Evolutionary conservation across 2,888 invertebrate species (phyloP).

Genomic region (Gordius sp.): DNA sequence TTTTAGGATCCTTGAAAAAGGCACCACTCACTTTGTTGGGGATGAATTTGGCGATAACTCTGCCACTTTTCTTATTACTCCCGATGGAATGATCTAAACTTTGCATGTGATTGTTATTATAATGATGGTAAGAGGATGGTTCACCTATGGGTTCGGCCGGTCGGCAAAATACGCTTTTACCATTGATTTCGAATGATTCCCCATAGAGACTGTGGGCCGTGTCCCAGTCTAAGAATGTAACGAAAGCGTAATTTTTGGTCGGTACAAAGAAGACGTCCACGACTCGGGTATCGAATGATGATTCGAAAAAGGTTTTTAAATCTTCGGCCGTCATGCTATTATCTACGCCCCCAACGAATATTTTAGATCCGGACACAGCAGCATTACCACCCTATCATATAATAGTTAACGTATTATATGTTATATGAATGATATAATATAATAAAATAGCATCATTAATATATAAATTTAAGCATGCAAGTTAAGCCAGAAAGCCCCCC

Average conservation of each 20-base stretch:
- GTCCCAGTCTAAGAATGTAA: constrained; percentile 68
- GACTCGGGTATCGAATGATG: neutral
- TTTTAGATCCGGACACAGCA: neutral
- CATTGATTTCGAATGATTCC: constrained; percentile 9
- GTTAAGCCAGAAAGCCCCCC: too few relatives aligned
- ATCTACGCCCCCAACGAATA: constrained; percentile 4
- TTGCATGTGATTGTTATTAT: neutral
- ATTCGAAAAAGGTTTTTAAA: constrained; percentile 1
- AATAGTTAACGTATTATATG: too few relatives aligned
- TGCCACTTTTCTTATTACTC: neutral
- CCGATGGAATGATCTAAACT: too few relatives aligned
- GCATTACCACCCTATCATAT: constrained; percentile 14
- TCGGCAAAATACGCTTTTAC: constrained; percentile 7
- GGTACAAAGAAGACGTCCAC: constrained; percentile 38
- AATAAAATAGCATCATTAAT: too few relatives aligned
- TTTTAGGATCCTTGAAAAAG: too few relatives aligned
- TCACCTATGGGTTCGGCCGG: constrained; percentile 1
- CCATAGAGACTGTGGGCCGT: constrained; percentile 36
- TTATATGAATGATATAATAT: too few relatives aligned
- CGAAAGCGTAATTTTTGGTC: constrained; percentile 66
- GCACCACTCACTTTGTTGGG: too few relatives aligned
- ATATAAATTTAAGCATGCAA: too few relatives aligned
- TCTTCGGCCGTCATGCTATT: neutral
- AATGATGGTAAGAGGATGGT: too few relatives aligned
- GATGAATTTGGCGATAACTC: neutral